Evolutionary conservation across 2,113 vertebrate species (phyloP).

Genomic region (Grus americana): DNA sequence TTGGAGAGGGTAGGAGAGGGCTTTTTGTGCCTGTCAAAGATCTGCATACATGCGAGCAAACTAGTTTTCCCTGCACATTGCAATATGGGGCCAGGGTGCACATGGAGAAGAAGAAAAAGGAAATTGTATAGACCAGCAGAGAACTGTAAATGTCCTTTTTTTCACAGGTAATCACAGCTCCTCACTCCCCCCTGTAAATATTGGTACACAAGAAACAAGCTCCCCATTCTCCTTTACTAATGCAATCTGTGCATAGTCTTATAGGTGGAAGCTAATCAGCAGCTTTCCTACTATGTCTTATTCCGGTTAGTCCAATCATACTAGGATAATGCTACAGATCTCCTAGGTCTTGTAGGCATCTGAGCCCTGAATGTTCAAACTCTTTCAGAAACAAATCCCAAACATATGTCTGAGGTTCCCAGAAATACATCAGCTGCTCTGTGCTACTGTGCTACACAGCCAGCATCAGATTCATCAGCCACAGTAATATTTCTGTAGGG

Average conservation of each 20-base stretch:
- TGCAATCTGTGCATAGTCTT: fast-evolving
- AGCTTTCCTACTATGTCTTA: not conserved
- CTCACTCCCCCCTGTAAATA: not conserved
- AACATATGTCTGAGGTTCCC: not conserved
- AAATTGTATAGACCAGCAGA: not conserved
- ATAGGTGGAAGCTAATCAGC: not conserved
- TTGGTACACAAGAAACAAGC: not conserved
- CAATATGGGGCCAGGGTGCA: not conserved
- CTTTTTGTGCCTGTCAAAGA: not conserved
- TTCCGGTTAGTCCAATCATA: not conserved
- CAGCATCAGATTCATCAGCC: not conserved
- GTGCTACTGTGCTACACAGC: not conserved
- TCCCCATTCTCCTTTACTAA: not conserved
- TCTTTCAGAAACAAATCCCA: not conserved
- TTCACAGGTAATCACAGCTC: not conserved
- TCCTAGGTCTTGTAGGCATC: not conserved
- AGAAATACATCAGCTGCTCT: not conserved
- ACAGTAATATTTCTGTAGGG: not conserved
- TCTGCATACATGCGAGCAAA: not conserved
- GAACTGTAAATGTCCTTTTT: not conserved
- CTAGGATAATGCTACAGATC: not conserved
- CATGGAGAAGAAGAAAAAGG: not conserved
- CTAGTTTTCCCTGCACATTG: not conserved
- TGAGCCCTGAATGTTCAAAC: not conserved
- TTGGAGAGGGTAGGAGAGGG: not conserved